These are phyloP conservation scores for Amblyopsis rosae DNA, from an alignment of 2,113 vertebrate species.

Conservation along the genomic window DNA sequence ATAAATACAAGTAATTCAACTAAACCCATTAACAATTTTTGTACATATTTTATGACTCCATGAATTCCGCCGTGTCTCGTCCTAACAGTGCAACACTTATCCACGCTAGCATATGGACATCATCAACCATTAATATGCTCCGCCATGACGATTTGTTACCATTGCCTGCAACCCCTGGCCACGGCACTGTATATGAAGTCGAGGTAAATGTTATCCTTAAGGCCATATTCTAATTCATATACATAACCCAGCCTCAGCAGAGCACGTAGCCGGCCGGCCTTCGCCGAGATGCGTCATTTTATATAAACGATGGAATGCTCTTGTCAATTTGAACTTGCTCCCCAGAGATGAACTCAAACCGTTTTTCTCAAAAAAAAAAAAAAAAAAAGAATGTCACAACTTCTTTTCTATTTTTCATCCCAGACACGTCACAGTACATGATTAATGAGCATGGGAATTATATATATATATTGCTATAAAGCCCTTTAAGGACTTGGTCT, in stretches of 20 bases:
- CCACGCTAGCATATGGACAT: conserved; percentile 76
- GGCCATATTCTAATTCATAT: conserved; percentile 78
- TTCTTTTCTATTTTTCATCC: conserved; percentile 44
- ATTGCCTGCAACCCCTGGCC: conserved; percentile 76
- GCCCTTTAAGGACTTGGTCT: conserved; percentile 58
- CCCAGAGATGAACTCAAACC: conserved; percentile 54
- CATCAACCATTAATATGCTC: conserved; percentile 78
- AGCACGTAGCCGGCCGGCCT: conserved; percentile 40
- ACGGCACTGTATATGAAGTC: conserved; percentile 78
- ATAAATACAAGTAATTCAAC: conserved; percentile 4
- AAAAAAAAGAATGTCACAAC: conserved; percentile 23
- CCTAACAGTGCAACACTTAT: conserved; percentile 43
- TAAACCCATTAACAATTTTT: conserved; percentile 9
- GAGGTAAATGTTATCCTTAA: conserved; percentile 83
- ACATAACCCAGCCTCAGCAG: conserved; percentile 68
- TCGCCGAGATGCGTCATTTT: conserved; percentile 62
- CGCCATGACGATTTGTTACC: conserved; percentile 77
- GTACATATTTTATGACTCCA: conserved; percentile 27
- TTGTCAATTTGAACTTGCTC: conserved; percentile 64
- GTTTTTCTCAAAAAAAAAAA: conserved; percentile 46
- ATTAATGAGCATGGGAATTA: conserved; percentile 51
- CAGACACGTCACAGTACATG: conserved; percentile 52
- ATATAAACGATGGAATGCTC: conserved; percentile 64
- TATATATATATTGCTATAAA: conserved; percentile 44
- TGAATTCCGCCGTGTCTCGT: conserved; percentile 1